These are phyloP conservation scores for Spheniscus mendiculus DNA, from an alignment of 2,113 vertebrate genomes.

Conservation along the genomic window DNA sequence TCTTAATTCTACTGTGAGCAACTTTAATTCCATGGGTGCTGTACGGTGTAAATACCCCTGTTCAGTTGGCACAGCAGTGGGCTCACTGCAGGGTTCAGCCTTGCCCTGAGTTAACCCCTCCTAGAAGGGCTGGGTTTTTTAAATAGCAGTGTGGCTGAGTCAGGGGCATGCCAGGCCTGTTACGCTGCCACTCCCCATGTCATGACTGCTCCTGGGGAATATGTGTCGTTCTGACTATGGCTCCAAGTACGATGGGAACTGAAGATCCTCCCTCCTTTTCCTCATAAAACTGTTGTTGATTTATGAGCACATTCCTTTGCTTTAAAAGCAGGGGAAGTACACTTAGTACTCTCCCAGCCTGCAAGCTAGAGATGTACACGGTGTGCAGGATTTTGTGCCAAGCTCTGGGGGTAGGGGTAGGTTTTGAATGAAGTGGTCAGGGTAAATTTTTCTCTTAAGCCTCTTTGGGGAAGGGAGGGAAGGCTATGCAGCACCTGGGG, in stretches of 20 bases:
- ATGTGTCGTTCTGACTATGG: background rate
- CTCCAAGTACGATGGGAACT: background rate
- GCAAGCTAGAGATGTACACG: background rate
- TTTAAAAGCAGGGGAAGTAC: background rate
- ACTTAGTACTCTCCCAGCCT: background rate
- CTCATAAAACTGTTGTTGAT: background rate
- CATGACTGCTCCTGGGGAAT: background rate
- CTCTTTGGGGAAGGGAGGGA: background rate
- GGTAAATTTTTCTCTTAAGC: background rate
- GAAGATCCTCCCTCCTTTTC: background rate
- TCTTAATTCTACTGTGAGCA: background rate
- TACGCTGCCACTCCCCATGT: fast-evolving
- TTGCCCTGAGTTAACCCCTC: background rate
- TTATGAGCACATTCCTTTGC: background rate
- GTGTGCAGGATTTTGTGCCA: background rate
- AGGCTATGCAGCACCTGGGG: background rate
- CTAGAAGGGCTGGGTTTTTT: background rate
- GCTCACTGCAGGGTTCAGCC: background rate
- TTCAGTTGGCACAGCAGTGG: background rate
- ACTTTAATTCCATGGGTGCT: background rate
- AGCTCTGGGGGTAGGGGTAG: background rate
- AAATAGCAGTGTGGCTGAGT: background rate
- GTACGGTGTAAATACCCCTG: fast-evolving
- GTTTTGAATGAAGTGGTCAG: background rate
- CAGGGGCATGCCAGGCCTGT: background rate